Base-by-base conservation (phyloP, 1,140 invertebrate genomes). In the Ceratoteleas bidentatus region DNA sequence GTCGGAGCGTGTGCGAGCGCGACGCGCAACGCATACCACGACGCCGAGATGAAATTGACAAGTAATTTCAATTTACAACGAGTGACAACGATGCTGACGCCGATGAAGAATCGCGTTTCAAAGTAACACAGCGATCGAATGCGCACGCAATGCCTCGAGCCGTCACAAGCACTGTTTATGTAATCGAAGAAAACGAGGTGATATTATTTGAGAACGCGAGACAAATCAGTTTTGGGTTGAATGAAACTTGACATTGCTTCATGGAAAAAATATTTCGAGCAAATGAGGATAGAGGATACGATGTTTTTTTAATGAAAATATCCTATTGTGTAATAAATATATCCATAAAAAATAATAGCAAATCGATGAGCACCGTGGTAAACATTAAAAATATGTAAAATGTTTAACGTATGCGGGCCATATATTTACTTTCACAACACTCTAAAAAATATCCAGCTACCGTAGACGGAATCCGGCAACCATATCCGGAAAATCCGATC, bases 41-140 rank as follows among this genome's bases (percentile, higher is more conserved):
- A 24, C 73, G 80, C 79, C 60, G 49, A 80, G 61, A 77, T 82
- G 36, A 81, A 72, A 77, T 82, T 72, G 62, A 66, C 81, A 84
- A 76, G 79, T 82, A 81, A 82, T 86, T 87, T 87, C 83, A 83
- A 86, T 85, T 82, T 78, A 62, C 84, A 76, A 68, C 66, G 77
- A 84, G 61, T 56, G 58, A 65, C 76, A 53, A 77, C 62, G 81
- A 81, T 56, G 70, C 65, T 70, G 62, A 80, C 73, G 84, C 76
- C 65, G 58, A 80, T 65, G 86, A 85, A 65, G 83, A 87, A 76
- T 84, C 81, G 68, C 64, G 40, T 78, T 77, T 80, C 81, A 73
- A 84, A 84, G 85, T 78, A 75, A 69, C 73, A 34, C 49, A 56
- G 62, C 56, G 70, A 81, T 70, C 34, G 62, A 50, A 45, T 24